These are phyloP conservation scores for Cliona cf. orientalis DNA, from an alignment of 37 sponge, comb jelly and placozoan species.

Conservation along the genomic window DNA sequence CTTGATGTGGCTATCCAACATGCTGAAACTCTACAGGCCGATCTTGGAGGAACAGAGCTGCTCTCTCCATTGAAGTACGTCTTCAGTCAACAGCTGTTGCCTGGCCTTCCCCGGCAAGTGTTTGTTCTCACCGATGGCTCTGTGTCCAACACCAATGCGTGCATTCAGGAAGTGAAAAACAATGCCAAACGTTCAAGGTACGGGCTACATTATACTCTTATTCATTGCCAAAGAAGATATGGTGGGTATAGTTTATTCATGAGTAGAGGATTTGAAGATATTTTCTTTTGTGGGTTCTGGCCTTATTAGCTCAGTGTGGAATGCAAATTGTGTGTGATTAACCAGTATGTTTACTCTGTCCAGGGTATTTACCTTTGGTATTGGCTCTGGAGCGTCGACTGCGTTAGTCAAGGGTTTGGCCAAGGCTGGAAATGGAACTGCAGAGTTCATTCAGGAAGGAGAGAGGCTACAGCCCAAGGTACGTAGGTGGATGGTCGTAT, in stretches of 20 bases:
- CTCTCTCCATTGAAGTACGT: constrained; percentile 63
- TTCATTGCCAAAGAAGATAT: background rate
- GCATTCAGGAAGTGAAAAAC: constrained; percentile 54
- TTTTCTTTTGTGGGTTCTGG: background rate
- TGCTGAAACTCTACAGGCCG: constrained; percentile 57
- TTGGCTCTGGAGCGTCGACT: constrained; percentile 88
- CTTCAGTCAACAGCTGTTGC: constrained; percentile 28
- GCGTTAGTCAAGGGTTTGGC: constrained; percentile 86
- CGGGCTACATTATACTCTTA: too few species aligned
- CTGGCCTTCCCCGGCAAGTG: constrained; percentile 75
- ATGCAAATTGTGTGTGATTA: too few species aligned
- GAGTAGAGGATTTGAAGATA: background rate
- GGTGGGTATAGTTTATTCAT: background rate
- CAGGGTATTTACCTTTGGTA: constrained; percentile 83
- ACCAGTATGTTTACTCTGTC: background rate
- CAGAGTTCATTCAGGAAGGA: constrained; percentile 69
- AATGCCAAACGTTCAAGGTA: constrained; percentile 42
- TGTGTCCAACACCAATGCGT: constrained; percentile 66
- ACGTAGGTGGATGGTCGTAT: background rate
- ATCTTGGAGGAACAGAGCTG: constrained; percentile 81
- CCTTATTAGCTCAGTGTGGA: too few species aligned
- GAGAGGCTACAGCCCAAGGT: constrained; percentile 89
- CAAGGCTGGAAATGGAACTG: constrained; percentile 74
- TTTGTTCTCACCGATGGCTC: constrained; percentile 84
- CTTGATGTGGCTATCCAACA: constrained; percentile 67